These are phyloP conservation scores for Drosophila orena DNA, from an alignment of 1,140 invertebrate genomes.

Conservation along the genomic window DNA sequence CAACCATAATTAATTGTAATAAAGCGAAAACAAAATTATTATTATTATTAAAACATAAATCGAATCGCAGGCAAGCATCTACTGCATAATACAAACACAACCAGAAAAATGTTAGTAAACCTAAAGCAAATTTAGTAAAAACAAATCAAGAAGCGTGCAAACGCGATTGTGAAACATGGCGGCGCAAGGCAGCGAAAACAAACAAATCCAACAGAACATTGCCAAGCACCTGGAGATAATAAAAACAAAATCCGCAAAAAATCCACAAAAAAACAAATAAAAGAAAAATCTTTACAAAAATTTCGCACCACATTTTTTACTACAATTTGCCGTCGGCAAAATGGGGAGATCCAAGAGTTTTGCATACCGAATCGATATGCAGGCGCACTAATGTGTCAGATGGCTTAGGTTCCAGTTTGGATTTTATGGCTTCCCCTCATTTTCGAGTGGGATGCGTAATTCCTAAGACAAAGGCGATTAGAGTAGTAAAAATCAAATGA, in stretches of 20 bases:
- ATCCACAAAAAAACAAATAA: constrained; percentile 77
- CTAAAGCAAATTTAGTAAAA: constrained; percentile 79
- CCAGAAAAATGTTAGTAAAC: constrained; percentile 79
- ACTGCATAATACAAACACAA: constrained; percentile 57
- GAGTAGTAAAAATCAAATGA: constrained; percentile 34
- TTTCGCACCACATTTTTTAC: constrained; percentile 33
- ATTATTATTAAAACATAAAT: constrained; percentile 53
- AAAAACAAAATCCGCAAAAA: constrained; percentile 62
- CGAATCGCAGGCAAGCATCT: constrained; percentile 54
- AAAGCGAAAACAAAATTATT: constrained; percentile 58
- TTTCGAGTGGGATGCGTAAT: constrained; percentile 21
- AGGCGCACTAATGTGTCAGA: constrained; percentile 9
- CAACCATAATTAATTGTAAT: constrained; percentile 74
- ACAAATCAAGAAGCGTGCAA: constrained; percentile 54
- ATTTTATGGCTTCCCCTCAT: constrained; percentile 19
- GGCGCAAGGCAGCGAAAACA: constrained; percentile 41
- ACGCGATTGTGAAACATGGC: constrained; percentile 53
- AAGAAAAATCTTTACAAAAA: constrained; percentile 83
- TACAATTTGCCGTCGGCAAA: constrained; percentile 60
- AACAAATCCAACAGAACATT: constrained; percentile 43
- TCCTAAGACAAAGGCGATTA: constrained; percentile 31
- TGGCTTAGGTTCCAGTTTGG: constrained; percentile 22
- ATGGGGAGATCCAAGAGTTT: constrained; percentile 3
- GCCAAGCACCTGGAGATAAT: constrained; percentile 60
- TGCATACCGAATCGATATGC: constrained; percentile 19